Evolutionary conservation across 2,888 invertebrate species (phyloP).

Genomic region (Polyommatus iphigenia): DNA sequence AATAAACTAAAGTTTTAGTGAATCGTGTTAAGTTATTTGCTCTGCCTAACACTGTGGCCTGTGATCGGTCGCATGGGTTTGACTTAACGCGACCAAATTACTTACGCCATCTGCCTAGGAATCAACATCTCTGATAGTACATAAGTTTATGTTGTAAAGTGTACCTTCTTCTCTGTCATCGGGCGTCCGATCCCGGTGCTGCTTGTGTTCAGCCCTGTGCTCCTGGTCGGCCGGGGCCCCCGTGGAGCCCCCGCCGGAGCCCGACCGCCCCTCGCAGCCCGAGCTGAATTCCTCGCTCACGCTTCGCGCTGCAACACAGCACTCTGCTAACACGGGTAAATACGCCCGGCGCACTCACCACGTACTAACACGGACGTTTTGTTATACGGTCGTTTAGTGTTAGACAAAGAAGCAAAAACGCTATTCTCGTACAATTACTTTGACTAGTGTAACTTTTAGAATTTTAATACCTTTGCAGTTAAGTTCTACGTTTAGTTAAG

Average conservation of each 20-base stretch:
- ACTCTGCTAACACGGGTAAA: conserved; percentile 32
- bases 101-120: neutral
- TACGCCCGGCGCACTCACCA: conserved; percentile 21
- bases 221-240: conserved; percentile 73
- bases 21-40: too few relatives aligned
- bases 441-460: neutral
- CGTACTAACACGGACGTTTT: neutral
- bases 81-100: too few relatives aligned
- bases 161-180: conserved; percentile 96
- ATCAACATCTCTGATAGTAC: neutral
- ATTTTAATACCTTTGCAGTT: conserved; percentile 10
- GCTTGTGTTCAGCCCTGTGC: conserved; percentile 75
- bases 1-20: too few relatives aligned
- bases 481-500: conserved; percentile 25
- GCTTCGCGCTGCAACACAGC: conserved; percentile 88
- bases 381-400: neutral
- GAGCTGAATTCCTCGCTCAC: conserved; percentile 99
- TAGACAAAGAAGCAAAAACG: conserved; percentile 6
- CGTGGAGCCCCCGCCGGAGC: conserved; percentile 82
- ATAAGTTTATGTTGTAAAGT: neutral
- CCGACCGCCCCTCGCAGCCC: conserved; percentile 96
- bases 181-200: conserved; percentile 87
- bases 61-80: too few relatives aligned
- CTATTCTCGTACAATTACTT: neutral
- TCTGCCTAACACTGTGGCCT: too few relatives aligned